A percentile compares a stretch with the other conserved stretches of the same genome.
These are phyloP conservation scores for Emmelina monodactyla DNA, from an alignment of 2,888 invertebrate genomes.

Conservation along the genomic window DNA sequence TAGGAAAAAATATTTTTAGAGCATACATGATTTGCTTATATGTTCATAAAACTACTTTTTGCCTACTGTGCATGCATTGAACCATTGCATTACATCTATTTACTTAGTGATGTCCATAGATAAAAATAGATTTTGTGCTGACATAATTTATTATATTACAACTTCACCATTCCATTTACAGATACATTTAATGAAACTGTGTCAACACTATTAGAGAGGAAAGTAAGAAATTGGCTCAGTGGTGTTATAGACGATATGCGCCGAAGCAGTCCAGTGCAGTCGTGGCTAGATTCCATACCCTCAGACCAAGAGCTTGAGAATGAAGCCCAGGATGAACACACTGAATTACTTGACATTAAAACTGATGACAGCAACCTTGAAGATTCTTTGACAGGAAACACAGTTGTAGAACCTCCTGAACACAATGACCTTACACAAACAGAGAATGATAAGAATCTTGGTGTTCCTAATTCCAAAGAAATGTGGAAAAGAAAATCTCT, in stretches of 20 bases:
- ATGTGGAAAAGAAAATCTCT: conserved; percentile 45
- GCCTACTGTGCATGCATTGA: too few species aligned
- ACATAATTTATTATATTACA: too few species aligned
- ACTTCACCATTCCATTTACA: conserved; percentile 21
- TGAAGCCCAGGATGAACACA: conserved; percentile 18
- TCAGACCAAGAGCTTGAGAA: conserved; percentile 25
- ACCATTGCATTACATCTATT: too few species aligned
- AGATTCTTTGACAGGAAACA: conserved; percentile 39
- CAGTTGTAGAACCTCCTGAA: conserved; percentile 34
- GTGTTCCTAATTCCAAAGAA: conserved; percentile 37
- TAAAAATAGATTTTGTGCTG: too few species aligned
- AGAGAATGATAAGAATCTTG: conserved; percentile 31
- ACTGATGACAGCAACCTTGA: conserved; percentile 45
- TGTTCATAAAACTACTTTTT: too few species aligned
- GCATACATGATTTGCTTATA: too few species aligned
- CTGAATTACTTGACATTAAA: conserved; percentile 24
- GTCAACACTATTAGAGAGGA: conserved; percentile 50
- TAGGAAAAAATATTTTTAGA: too few species aligned
- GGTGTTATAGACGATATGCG: conserved; percentile 66
- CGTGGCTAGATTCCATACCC: conserved; percentile 78
- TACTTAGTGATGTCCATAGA: too few species aligned
- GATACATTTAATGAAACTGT: conserved; percentile 57
- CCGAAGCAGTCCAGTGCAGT: conserved; percentile 74
- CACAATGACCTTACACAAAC: conserved; percentile 4
- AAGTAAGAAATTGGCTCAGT: conserved; percentile 55